Percentiles rank a stretch among this genome's conserved stretches.
phyloP scores from a whole-genome alignment of 2,797 vertebrate genomes.

The Dallia pectoralis region DNA sequence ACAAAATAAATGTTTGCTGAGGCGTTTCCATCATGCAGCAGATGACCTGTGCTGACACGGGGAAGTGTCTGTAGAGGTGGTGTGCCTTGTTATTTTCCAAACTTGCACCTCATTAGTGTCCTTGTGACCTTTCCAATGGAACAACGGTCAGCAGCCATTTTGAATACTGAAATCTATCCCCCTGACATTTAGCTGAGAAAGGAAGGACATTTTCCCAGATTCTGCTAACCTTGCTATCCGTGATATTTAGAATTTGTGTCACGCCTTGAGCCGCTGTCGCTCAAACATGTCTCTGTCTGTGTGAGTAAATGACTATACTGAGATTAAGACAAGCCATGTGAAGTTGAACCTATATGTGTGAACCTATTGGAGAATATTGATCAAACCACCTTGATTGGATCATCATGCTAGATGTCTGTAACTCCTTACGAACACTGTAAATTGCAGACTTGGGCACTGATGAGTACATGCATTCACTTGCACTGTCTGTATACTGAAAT shows the following conservation, averaged over 20 bases:
- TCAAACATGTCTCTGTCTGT: not conserved
- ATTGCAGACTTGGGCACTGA: too few species aligned
- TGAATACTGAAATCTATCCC: not conserved
- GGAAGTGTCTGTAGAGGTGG: not conserved
- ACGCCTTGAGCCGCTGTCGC: not conserved
- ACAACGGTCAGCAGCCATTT: not conserved
- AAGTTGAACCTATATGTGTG: too few species aligned
- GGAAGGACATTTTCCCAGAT: not conserved
- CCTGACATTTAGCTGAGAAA: not conserved
- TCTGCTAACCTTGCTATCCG: not conserved
- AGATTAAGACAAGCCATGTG: not conserved
- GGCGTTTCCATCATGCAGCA: not conserved
- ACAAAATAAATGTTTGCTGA: not conserved
- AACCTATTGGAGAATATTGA: not conserved
- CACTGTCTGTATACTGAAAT: too few species aligned
- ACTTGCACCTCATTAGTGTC: constrained; percentile 4
- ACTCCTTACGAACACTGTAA: too few species aligned
- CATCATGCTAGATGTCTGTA: not conserved
- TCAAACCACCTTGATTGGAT: not conserved
- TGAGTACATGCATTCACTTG: too few species aligned
- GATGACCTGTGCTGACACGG: not conserved
- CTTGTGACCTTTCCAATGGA: not conserved
- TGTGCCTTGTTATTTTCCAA: not conserved
- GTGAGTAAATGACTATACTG: not conserved
- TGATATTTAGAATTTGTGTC: not conserved